These are phyloP conservation scores for Esox niger DNA, from an alignment of 2,113 vertebrate genomes.

Conservation along the genomic window DNA sequence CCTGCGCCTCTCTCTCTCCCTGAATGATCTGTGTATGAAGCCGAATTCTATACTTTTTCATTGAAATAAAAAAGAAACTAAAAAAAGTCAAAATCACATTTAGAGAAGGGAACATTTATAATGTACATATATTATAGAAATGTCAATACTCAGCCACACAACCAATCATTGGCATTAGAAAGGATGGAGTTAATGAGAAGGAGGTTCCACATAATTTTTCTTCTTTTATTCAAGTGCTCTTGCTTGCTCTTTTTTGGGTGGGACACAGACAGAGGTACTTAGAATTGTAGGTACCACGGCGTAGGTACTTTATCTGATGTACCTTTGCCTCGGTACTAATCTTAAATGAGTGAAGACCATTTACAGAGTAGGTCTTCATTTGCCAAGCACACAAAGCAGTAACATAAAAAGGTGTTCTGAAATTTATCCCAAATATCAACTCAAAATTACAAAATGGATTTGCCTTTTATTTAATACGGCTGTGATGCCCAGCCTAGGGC, in stretches of 20 bases:
- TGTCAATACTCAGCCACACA: conserved; percentile 71
- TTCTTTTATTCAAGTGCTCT: conserved; percentile 9
- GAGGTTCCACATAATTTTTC: conserved; percentile 14
- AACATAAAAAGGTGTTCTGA: conserved; percentile 34
- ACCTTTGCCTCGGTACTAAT: too few relatives aligned
- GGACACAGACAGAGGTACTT: conserved; percentile 39
- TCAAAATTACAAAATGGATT: conserved; percentile 52
- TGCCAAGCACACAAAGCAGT: conserved; percentile 38
- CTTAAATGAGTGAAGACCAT: neutral
- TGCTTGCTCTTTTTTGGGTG: conserved; percentile 29
- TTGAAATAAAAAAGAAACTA: conserved; percentile 43
- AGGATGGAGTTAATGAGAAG: conserved; percentile 41
- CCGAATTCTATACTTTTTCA: conserved; percentile 51
- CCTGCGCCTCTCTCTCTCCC: neutral
- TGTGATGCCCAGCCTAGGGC: conserved; percentile 25
- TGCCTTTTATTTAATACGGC: conserved; percentile 18
- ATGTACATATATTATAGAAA: conserved; percentile 65
- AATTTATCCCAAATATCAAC: conserved; percentile 37
- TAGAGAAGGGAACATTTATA: conserved; percentile 69
- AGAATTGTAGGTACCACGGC: too few relatives aligned
- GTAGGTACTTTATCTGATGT: too few relatives aligned
- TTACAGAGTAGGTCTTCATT: conserved; percentile 35
- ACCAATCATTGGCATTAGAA: conserved; percentile 67
- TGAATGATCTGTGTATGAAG: conserved; percentile 16
- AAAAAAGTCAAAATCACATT: conserved; percentile 42